phyloP scores from a whole-genome alignment of 1,140 invertebrate species.

The Drosophila nigromelanica region DNA sequence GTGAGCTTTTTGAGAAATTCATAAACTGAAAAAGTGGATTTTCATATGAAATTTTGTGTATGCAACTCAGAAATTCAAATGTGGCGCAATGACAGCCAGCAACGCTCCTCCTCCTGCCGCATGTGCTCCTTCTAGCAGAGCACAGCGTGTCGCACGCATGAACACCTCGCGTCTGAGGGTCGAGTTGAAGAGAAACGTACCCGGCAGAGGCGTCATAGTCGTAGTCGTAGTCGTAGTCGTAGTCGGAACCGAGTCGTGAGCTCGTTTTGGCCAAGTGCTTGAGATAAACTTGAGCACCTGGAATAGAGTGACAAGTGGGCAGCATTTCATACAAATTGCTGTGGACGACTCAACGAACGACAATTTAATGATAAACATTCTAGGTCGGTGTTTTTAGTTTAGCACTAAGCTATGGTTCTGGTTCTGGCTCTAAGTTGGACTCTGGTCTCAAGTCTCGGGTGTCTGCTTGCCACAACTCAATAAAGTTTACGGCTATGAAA shows the following conservation, averaged over 20 bases:
- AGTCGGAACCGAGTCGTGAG: conserved; percentile 21
- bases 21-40: conserved; percentile 82
- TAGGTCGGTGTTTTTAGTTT: conserved; percentile 14
- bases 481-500: conserved; percentile 76
- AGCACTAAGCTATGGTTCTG: conserved; percentile 3
- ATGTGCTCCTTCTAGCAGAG: conserved; percentile 11
- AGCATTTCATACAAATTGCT: conserved; percentile 80
- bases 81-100: conserved; percentile 64
- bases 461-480: conserved; percentile 67
- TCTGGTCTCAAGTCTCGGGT: conserved; percentile 11
- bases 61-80: conserved; percentile 79
- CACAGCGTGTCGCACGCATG: conserved; percentile 79
- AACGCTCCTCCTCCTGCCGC: neutral
- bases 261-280: conserved; percentile 63
- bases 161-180: conserved; percentile 69
- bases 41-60: conserved; percentile 80
- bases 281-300: conserved; percentile 76
- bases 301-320: conserved; percentile 80
- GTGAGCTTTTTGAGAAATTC: conserved; percentile 80
- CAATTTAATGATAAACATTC: conserved; percentile 78
- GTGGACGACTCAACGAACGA: conserved; percentile 57
- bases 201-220: conserved; percentile 3
- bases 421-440: conserved; percentile 5
- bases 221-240: conserved; percentile 4
- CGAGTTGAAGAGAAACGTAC: conserved; percentile 36